Conservation (phyloP, 92 coral and sea anemone genomes). For the Epizoanthus fatuus region DNA sequence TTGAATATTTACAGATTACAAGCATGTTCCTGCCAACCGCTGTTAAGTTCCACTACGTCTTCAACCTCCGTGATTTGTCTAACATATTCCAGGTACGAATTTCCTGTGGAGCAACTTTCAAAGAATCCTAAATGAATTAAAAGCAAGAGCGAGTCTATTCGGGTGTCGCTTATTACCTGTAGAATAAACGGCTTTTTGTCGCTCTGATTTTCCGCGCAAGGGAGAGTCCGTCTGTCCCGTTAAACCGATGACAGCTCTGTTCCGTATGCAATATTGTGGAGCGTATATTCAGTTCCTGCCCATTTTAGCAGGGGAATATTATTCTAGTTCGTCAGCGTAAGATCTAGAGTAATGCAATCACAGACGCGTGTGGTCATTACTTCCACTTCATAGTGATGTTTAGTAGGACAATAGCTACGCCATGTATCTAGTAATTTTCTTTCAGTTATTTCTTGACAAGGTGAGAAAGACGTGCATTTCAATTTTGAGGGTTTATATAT, state of each 20-base stretch:
- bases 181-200: background rate
- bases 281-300: background rate
- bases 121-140: background rate
- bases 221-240: too few species aligned
- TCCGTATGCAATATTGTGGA: background rate
- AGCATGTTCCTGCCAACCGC: conserved; percentile 98
- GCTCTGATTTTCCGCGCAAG: background rate
- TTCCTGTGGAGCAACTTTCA: background rate
- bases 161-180: background rate
- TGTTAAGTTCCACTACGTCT: conserved; percentile 97
- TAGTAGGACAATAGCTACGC: too few species aligned
- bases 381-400: too few species aligned
- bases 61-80: conserved; percentile 98
- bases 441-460: too few species aligned
- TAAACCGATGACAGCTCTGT: background rate
- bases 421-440: too few species aligned
- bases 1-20: conserved; percentile 75
- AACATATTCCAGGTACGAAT: conserved; percentile 94
- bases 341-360: too few species aligned
- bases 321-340: too few species aligned
- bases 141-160: background rate
- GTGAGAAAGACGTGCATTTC: too few species aligned
- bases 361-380: too few species aligned
- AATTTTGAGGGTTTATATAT: too few species aligned
- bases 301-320: too few species aligned